Conservation (phyloP, 2,113 vertebrate genomes). For the Butorides virescens region DNA sequence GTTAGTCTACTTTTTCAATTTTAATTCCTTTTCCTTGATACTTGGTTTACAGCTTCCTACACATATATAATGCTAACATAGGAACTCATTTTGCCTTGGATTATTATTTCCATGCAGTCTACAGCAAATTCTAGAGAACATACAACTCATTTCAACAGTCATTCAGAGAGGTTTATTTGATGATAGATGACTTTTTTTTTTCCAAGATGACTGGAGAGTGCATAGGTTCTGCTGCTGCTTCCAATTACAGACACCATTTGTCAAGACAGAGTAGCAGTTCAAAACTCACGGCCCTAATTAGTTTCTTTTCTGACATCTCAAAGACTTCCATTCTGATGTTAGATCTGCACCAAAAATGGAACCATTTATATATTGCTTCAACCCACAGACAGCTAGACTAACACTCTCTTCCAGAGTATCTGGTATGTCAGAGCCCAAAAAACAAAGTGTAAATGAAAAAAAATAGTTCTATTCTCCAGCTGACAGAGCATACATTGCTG, state of each 20-base stretch:
- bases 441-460: background rate
- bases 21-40: background rate
- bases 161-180: background rate
- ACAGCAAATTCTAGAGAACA: background rate
- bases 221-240: background rate
- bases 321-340: background rate
- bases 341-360: background rate
- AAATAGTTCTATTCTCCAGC: background rate
- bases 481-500: conserved; percentile 11
- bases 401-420: background rate
- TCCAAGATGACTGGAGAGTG: background rate
- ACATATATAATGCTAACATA: background rate
- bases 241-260: background rate
- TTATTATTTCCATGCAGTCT: background rate
- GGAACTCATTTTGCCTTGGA: background rate
- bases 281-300: conserved; percentile 7
- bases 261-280: conserved; percentile 6
- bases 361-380: background rate
- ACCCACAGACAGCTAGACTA: background rate
- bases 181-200: background rate
- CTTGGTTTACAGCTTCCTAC: background rate
- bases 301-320: background rate
- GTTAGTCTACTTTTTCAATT: background rate
- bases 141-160: background rate
- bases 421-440: background rate